Evolutionary conservation across 35 echinoderm and acorn worm species (phyloP).

Genomic region (Stichopus chloronotus): DNA sequence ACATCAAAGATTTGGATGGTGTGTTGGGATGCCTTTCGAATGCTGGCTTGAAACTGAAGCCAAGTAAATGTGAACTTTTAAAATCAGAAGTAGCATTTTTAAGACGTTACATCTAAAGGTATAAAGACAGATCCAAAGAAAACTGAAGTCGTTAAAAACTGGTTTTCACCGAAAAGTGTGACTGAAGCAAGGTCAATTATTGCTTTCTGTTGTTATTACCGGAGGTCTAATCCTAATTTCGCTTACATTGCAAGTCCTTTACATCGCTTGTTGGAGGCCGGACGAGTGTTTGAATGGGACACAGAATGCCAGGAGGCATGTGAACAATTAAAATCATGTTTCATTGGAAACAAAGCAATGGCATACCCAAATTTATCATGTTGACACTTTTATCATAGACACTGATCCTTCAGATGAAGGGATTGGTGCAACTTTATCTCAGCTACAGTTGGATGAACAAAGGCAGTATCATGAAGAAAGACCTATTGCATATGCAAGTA

Average conservation of each 20-base stretch:
- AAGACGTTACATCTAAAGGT: no score
- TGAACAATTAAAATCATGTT: slow-evolving; percentile 19
- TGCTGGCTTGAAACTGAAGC: no score
- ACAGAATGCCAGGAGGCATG: slow-evolving; percentile 28
- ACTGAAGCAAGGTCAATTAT: no score
- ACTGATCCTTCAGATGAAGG: slow-evolving; percentile 61
- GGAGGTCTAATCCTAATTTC: slow-evolving; percentile 54
- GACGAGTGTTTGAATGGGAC: slow-evolving; percentile 43
- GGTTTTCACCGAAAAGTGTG: no score
- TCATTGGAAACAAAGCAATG: not conserved
- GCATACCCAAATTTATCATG: slow-evolving; percentile 32
- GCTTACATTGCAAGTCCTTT: slow-evolving; percentile 59
- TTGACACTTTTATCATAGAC: slow-evolving; percentile 62
- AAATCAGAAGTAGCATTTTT: no score
- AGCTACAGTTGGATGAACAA: slow-evolving; percentile 51
- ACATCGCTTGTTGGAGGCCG: slow-evolving; percentile 50
- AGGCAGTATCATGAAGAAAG: slow-evolving; percentile 44
- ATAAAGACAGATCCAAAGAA: no score
- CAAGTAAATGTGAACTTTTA: no score
- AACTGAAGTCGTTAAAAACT: no score
- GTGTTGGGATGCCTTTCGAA: no score
- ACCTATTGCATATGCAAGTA: slow-evolving; percentile 67
- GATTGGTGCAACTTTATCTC: slow-evolving; percentile 58
- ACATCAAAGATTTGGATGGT: no score
- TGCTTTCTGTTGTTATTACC: slow-evolving; percentile 60